Evolutionary conservation across 1,140 invertebrate species (phyloP), one percentile per base, ranked within the genome.

Genomic region (Magallana ariakensis): DNA sequence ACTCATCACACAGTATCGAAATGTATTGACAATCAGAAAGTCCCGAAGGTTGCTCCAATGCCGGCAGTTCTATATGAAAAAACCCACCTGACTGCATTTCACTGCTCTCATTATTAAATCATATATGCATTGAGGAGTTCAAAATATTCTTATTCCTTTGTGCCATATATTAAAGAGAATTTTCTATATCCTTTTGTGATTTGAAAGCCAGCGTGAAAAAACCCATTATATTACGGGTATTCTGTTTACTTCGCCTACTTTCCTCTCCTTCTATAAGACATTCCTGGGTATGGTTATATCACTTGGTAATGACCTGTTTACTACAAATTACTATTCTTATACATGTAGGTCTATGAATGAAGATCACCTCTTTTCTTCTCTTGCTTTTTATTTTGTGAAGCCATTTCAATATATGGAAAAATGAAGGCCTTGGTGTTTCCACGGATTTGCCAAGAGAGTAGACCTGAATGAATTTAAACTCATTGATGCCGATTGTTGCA

Each of bases 141-240:
- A 19, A 26, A 13, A 33, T 75, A 75, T 75, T 75, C 19, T 33
- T 75, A 75, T 75, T 75, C 22, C 66, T 75, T 70, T 75, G 33
- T 75, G 22, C 10, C 33, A 13, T 75, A 13, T 26, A 26, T 75
- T 13, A 75, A 66, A 75, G 66, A 26, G 66, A 75, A 13, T 75
- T 19, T 13, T 60, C n/a, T 60, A 13, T 16, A 60, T 60, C 33
- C 33, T 46, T 46, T 46, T 46, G 33, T 60, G 58, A 60, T 60
- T n/a, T 13, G n/a, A 60, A 13, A 60, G n/a, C n/a, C 58, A 60
- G n/a, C 58, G 13, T n/a, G n/a, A 13, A 60, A 60, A 70, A 26
- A 26, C 11, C 19, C 66, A 75, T 75, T 75, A 46, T 46, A 46
- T 46, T 26, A 22, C 13, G 19, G 9, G 19, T 13, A 13, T 11